Evolutionary conservation across 2,797 vertebrate species (phyloP), one percentile per base, ranked within the genome.

Genomic region (Pempheris klunzingeri): DNA sequence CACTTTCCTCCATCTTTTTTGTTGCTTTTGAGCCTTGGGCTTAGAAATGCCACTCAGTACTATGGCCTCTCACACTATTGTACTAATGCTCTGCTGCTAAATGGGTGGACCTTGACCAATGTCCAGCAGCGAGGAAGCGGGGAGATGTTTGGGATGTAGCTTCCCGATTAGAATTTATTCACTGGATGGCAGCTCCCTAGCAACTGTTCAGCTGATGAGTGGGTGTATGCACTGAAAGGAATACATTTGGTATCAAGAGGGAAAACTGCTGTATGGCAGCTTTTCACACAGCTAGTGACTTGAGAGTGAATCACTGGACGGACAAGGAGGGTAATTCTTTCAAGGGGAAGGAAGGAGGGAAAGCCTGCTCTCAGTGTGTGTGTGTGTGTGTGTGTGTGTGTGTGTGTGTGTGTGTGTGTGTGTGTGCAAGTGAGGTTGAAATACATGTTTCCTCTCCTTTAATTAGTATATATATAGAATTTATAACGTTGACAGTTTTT

Each of bases 201-300:
- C 79, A 91, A 82, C 84, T 81, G 80, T 75, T 79, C 61, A 79
- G 81, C 50, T 3, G 15, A 32, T 55, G 77, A 72, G 87, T 80
- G 71, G 71, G 70, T 75, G 86, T 88, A 43, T 43, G 49, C 59
- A 78, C 8, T 71, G 73, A 84, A 77, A 82, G 65, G 61, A 77
- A 70, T 47, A 57, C 46, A 70, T 78, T 85, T 57, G 26, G 38
- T 62, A 55, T 61, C 26, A 55, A 63, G 63, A 80, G 58, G 82
- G 68, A 72, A 86, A 82, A 71, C 58, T 80, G 81, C 79, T 70
- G 55, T 44, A 49, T 57, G 71, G 65, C 55, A 74, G 66, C 59
- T 80, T 82, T 71, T 73, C 44, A 71, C 43, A 71, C 50, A 68
- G 39, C 46, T 43, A 44, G 32, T 53, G 66, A 67, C 41, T 64